Percentiles rank a stretch among this genome's conserved stretches.
phyloP scores from a whole-genome alignment of 1,140 invertebrate species.

The Scaptomyza pallida region DNA sequence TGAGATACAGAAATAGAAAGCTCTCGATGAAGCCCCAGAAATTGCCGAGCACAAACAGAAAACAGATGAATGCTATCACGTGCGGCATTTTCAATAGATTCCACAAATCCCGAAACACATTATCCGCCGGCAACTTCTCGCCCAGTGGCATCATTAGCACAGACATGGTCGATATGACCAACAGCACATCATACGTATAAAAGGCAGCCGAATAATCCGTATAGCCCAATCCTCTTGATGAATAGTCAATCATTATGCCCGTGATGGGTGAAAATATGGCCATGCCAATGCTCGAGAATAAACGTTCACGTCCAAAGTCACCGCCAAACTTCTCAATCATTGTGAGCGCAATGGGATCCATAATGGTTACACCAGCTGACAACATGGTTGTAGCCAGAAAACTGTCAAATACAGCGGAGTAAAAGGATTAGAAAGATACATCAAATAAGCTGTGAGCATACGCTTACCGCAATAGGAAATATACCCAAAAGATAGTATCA shows the following conservation, averaged over 20 bases:
- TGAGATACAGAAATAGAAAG: constrained; percentile 92
- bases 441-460: no score
- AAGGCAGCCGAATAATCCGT: constrained; percentile 92
- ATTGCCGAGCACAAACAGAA: constrained; percentile 90
- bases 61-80: constrained; percentile 90
- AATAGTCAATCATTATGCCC: constrained; percentile 90
- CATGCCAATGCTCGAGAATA: constrained; percentile 92
- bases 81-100: constrained; percentile 90
- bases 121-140: constrained; percentile 89
- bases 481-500: constrained; percentile 91
- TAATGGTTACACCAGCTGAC: constrained; percentile 90
- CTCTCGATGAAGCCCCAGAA: constrained; percentile 94
- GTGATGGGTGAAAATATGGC: constrained; percentile 92
- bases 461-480: constrained; percentile 87
- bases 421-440: no score
- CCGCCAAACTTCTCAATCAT: constrained; percentile 92
- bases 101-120: constrained; percentile 88
- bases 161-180: constrained; percentile 88
- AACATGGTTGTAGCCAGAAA: constrained; percentile 91
- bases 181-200: constrained; percentile 89
- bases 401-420: constrained; percentile 79
- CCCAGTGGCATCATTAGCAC: constrained; percentile 90
- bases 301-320: constrained; percentile 91
- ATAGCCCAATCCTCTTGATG: constrained; percentile 86
- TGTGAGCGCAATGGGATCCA: constrained; percentile 92